Conservation (phyloP, 2,888 invertebrate genomes). For the Steinernema scapterisci region DNA sequence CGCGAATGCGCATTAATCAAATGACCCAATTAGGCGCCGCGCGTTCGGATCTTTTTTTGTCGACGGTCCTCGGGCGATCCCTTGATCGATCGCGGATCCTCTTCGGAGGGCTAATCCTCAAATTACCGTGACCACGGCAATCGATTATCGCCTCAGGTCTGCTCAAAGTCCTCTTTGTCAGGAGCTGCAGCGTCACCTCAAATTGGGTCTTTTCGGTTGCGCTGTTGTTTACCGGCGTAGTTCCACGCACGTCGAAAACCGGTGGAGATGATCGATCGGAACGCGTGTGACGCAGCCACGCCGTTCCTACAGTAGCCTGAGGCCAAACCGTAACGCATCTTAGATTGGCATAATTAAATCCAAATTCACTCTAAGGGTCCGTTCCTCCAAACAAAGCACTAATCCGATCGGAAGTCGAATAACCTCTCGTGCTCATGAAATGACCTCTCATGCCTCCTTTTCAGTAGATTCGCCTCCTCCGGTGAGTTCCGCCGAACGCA, state of each 20-base stretch:
- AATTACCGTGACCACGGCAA: background rate
- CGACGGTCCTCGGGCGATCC: background rate
- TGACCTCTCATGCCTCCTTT: background rate
- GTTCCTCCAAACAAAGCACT: background rate
- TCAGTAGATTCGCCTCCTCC: conserved; percentile 16
- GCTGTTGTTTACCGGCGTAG: conserved; percentile 15
- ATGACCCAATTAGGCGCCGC: conserved; percentile 16
- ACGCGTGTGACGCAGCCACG: background rate
- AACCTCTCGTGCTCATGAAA: too few species aligned
- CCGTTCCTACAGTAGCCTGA: conserved; percentile 3
- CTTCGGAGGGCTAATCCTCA: conserved; percentile 23
- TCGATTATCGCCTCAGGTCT: conserved; percentile 26
- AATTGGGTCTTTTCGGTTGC: conserved; percentile 16
- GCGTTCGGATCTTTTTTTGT: background rate
- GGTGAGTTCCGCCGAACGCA: background rate
- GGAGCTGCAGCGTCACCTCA: background rate
- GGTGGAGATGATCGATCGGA: conserved; percentile 25
- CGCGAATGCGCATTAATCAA: background rate
- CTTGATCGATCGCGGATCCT: background rate
- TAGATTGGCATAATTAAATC: too few species aligned
- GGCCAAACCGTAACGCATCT: too few species aligned
- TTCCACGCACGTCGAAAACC: background rate
- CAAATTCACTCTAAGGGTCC: background rate
- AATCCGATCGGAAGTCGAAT: background rate
- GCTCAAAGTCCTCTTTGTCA: background rate